Percentiles rank a stretch among this genome's conserved stretches.
phyloP scores from a whole-genome alignment of 2,797 vertebrate species.

The Lagocephalus sceleratus region DNA sequence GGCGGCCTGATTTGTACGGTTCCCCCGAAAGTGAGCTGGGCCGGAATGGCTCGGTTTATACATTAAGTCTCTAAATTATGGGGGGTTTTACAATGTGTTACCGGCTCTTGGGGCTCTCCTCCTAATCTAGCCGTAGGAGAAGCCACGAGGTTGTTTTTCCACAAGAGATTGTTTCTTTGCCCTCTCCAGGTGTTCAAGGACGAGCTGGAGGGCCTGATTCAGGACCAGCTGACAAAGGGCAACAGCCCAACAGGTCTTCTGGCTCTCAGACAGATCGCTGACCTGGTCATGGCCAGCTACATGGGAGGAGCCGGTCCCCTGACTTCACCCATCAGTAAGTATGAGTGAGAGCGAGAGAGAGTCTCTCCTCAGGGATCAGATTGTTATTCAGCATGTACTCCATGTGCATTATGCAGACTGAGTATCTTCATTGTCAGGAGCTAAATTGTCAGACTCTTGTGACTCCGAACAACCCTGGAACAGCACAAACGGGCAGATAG shows the following conservation, averaged over 20 bases:
- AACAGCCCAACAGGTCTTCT: constrained; percentile 88
- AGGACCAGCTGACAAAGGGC: constrained; percentile 92
- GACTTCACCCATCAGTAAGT: constrained; percentile 89
- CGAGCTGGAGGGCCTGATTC: constrained; percentile 91
- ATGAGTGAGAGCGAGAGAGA: not conserved
- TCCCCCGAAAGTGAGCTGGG: constrained; percentile 25
- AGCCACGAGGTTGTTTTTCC: constrained; percentile 21
- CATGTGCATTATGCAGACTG: constrained; percentile 45
- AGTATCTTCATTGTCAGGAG: constrained; percentile 63
- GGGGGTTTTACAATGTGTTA: too few species aligned
- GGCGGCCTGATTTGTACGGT: constrained; percentile 55
- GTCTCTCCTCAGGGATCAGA: constrained; percentile 18
- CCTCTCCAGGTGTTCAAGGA: constrained; percentile 90
- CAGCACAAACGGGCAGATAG: constrained; percentile 46
- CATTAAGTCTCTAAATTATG: too few species aligned
- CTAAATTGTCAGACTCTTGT: constrained; percentile 57
- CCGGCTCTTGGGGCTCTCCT: too few species aligned
- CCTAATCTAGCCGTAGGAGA: constrained; percentile 6
- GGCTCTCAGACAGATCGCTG: constrained; percentile 91
- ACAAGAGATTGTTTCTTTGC: constrained; percentile 11
- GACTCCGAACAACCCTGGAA: constrained; percentile 53
- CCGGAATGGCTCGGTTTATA: not conserved
- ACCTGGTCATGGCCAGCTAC: constrained; percentile 89
- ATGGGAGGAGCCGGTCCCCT: constrained; percentile 81
- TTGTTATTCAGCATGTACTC: constrained; percentile 37